phyloP scores from a whole-genome alignment of 2,113 vertebrate species.

The Litocranius walleri region DNA sequence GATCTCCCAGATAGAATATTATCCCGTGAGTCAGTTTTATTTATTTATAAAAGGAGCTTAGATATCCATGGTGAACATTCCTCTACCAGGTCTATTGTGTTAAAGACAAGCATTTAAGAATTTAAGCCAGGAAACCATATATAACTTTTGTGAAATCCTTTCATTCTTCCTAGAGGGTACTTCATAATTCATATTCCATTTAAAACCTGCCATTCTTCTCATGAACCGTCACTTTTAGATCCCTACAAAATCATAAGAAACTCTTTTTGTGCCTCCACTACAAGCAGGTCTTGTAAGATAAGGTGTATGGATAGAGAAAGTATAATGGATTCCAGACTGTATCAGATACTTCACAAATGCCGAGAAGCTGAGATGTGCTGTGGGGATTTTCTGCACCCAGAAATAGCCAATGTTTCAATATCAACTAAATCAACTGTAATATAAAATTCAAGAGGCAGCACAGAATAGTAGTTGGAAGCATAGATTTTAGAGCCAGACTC shows the following conservation, averaged over 20 bases:
- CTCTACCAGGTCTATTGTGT: not conserved
- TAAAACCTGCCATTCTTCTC: not conserved
- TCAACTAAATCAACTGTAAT: not conserved
- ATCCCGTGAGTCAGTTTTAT: not conserved
- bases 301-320: not conserved
- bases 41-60: not conserved
- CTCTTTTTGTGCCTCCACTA: not conserved
- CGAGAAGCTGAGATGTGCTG: not conserved
- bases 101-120: not conserved
- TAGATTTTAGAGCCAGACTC: not conserved
- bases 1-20: not conserved
- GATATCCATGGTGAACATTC: not conserved
- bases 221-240: not conserved
- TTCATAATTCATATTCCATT: not conserved
- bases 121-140: not conserved
- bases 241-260: not conserved
- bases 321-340: not conserved
- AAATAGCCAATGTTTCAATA: not conserved
- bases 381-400: not conserved
- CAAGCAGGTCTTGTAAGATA: not conserved
- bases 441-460: slow-evolving; percentile 3
- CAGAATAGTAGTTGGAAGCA: not conserved
- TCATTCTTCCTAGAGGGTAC: not conserved
- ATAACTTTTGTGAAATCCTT: not conserved
- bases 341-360: not conserved